A percentile compares a stretch with the other conserved stretches of the same genome.
These are phyloP conservation scores for Petrocephalus sullivani DNA, from an alignment of 2,797 vertebrate genomes.

Conservation along the genomic window DNA sequence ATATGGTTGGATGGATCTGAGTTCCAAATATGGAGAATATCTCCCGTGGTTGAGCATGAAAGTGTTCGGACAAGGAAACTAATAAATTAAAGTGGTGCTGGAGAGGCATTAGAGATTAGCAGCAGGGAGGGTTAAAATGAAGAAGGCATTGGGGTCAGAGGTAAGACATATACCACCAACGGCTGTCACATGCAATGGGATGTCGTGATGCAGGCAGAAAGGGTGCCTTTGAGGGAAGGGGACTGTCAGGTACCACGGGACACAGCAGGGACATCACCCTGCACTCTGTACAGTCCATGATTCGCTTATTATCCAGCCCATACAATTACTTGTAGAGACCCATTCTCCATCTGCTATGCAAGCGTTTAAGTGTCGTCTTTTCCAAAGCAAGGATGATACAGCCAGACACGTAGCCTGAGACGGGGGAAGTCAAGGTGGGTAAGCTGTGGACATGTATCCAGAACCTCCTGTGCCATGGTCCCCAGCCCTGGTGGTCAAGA, in stretches of 20 bases:
- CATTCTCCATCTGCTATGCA: neutral
- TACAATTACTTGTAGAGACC: neutral
- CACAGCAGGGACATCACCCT: neutral
- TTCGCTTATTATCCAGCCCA: neutral
- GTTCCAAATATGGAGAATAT: slow-evolving; percentile 21
- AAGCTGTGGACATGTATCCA: neutral
- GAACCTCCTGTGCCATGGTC: neutral
- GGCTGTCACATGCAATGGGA: slow-evolving; percentile 50
- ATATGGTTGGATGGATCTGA: slow-evolving; percentile 16
- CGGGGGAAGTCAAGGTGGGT: neutral
- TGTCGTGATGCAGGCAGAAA: slow-evolving; percentile 27
- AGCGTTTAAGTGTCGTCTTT: neutral
- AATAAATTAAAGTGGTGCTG: slow-evolving; percentile 66
- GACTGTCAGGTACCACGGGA: neutral
- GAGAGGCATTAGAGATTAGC: slow-evolving; percentile 65
- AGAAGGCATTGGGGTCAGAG: slow-evolving; percentile 50
- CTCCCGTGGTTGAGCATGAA: slow-evolving; percentile 49
- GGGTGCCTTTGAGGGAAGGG: neutral
- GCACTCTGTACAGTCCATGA: neutral
- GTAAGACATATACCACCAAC: slow-evolving; percentile 56
- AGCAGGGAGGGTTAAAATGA: slow-evolving; percentile 49
- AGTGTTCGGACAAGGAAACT: slow-evolving; percentile 44
- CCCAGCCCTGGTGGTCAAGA: neutral
- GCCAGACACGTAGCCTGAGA: neutral
- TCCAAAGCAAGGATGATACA: neutral